A percentile compares a stretch with the other conserved stretches of the same genome.
Conservation (phyloP, 2,113 vertebrate genomes). For the Triplophysa tibetana region DNA sequence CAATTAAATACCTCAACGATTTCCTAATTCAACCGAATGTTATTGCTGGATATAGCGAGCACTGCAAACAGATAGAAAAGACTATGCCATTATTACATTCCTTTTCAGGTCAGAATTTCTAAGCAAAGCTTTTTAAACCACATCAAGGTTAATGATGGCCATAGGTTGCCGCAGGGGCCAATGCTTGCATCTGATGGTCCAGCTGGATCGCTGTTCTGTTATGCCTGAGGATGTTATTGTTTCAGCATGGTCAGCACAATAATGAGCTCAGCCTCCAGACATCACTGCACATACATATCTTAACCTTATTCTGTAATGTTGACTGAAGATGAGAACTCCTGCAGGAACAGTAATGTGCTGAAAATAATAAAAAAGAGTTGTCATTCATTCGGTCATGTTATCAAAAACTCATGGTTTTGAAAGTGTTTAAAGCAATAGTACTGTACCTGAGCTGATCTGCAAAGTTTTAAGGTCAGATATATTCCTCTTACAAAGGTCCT, state of each 20-base stretch:
- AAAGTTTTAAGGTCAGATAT: background rate
- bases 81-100: background rate
- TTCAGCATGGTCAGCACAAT: constrained; percentile 10
- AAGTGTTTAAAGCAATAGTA: constrained; percentile 1
- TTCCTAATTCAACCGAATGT: background rate
- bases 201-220: background rate
- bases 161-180: background rate
- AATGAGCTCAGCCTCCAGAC: background rate
- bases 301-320: background rate
- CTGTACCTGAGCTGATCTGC: background rate
- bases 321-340: constrained; percentile 2
- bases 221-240: constrained; percentile 11
- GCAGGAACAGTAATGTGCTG: background rate
- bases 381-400: background rate
- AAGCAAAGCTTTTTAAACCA: background rate
- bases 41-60: background rate
- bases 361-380: constrained; percentile 10
- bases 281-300: background rate
- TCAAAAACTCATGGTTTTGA: background rate
- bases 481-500: background rate
- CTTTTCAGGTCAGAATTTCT: background rate
- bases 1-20: too few species aligned
- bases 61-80: background rate
- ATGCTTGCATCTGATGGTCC: background rate
- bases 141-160: background rate